Conservation (phyloP, 1,140 invertebrate species). For the Tribolium madens region DNA sequence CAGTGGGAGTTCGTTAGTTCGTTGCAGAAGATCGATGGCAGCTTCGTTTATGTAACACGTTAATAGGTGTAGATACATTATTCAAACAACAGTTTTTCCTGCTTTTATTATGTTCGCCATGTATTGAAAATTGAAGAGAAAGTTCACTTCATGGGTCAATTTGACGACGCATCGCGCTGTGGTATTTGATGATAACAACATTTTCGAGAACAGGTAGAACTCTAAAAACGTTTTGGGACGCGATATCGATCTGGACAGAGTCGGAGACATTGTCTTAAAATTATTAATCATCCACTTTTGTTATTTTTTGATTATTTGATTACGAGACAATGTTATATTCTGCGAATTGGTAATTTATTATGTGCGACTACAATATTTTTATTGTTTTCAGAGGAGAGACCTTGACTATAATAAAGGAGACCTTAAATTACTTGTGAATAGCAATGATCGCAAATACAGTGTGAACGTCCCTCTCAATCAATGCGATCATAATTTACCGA, state of each 20-base stretch:
- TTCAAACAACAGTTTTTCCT: conserved; percentile 32
- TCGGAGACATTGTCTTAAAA: background rate
- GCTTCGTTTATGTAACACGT: conserved; percentile 31
- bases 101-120: conserved; percentile 5
- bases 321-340: background rate
- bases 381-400: background rate
- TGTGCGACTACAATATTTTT: background rate
- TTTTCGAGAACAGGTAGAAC: no score
- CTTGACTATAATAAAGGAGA: background rate
- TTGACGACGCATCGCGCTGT: background rate
- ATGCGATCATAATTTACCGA: background rate
- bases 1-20: conserved; percentile 34
- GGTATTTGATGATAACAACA: no score
- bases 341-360: background rate
- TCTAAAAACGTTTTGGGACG: no score
- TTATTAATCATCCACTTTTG: background rate
- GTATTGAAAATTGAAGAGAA: conserved; percentile 26
- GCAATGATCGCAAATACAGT: background rate
- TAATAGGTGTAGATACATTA: conserved; percentile 34
- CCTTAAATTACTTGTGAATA: background rate
- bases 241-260: background rate
- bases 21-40: conserved; percentile 29
- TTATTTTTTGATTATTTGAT: background rate
- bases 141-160: conserved; percentile 12
- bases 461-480: background rate